Evolutionary conservation across 2,797 vertebrate genomes (phyloP).

Genomic region (Pogoniulus pusillus): DNA sequence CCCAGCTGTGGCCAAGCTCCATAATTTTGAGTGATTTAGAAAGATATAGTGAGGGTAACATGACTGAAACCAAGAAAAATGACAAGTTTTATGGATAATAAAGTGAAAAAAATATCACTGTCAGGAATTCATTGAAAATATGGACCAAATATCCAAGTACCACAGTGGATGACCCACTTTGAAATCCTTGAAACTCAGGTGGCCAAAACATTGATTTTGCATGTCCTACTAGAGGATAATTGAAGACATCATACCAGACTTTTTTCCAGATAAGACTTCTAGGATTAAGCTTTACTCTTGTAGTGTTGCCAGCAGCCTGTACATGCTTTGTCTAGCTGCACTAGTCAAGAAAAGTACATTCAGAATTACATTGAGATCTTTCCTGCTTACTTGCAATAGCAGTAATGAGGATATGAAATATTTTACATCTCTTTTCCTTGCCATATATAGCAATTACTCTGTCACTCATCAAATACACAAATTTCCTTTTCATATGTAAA

Average conservation of each 20-base stretch:
- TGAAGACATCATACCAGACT: background rate
- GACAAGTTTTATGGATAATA: background rate
- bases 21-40: background rate
- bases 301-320: background rate
- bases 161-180: background rate
- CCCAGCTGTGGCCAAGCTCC: background rate
- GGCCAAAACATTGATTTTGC: background rate
- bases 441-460: conserved; percentile 24
- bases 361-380: background rate
- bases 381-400: background rate
- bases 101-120: background rate
- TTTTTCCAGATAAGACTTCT: background rate
- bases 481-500: conserved; percentile 73
- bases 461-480: conserved; percentile 44
- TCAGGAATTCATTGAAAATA: background rate
- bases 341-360: background rate
- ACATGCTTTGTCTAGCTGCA: background rate
- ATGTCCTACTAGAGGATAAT: background rate
- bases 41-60: background rate
- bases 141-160: background rate
- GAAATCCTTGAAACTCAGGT: background rate
- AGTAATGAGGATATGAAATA: conserved; percentile 2
- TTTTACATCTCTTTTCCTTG: conserved; percentile 17
- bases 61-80: background rate
- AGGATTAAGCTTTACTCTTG: background rate